Percentiles rank a stretch among this genome's conserved stretches.
Evolutionary conservation across 35 echinoderm and acorn worm species (phyloP).

Genomic region (Apostichopus parvimensis): DNA sequence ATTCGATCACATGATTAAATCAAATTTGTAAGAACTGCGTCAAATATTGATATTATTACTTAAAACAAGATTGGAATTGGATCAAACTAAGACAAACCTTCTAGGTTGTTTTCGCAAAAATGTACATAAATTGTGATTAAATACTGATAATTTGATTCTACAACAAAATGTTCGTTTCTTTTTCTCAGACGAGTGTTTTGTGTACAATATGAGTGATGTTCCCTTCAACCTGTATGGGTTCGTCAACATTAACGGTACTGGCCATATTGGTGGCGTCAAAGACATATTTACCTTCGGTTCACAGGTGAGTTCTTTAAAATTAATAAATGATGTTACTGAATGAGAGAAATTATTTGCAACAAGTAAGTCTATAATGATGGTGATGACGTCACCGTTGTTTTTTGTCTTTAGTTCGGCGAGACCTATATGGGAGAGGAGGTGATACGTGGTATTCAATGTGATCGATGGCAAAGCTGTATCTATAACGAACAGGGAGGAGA

Average conservation of each 20-base stretch:
- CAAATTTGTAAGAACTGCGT: too few relatives aligned
- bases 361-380: background rate
- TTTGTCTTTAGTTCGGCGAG: conserved; percentile 47
- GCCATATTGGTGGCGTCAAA: conserved; percentile 61
- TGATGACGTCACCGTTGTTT: background rate
- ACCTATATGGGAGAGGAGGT: conserved; percentile 55
- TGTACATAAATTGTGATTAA: too few relatives aligned
- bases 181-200: conserved; percentile 48
- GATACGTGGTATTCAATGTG: conserved; percentile 46
- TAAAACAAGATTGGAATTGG: too few relatives aligned
- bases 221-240: conserved; percentile 67
- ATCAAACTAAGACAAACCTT: too few relatives aligned
- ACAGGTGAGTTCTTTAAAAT: conserved; percentile 18
- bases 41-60: too few relatives aligned
- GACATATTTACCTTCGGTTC: conserved; percentile 60
- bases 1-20: too few relatives aligned
- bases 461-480: conserved; percentile 64
- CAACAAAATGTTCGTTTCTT: background rate
- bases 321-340: too few relatives aligned
- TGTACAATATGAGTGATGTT: conserved; percentile 58
- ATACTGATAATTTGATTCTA: too few relatives aligned
- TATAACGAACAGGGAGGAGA: conserved; percentile 41
- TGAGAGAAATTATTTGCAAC: too few relatives aligned
- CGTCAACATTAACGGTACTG: conserved; percentile 32
- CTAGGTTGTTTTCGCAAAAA: too few relatives aligned